Base-by-base conservation (phyloP, 2,113 vertebrate species). In the Alces alces region DNA sequence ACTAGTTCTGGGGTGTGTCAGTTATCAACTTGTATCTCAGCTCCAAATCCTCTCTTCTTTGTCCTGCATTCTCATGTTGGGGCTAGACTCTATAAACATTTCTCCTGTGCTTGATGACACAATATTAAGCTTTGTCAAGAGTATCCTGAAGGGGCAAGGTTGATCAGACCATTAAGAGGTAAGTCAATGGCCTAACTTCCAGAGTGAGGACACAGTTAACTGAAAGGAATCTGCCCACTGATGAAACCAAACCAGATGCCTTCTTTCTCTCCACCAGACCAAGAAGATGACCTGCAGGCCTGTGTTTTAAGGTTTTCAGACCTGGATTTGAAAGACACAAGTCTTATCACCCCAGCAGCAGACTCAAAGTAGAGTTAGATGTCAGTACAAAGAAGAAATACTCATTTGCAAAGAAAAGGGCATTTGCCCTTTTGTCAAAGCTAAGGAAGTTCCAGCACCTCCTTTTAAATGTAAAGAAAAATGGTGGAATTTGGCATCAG, bases 381-480 rank as follows among this genome's bases (percentile, higher is more conserved):
- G 98, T 98, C 33, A 94, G 93, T n/a, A 95, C 97, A 30, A 98
- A 99, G 76, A 99, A 99, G 97, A 98, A 98, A 97, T 99, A 99
- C 97, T 97, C 98, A 7, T 98, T 99, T 97, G 99, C 98, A 94
- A 99, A 99, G 98, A 99, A 99, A 97, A 99, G 99, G 99, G 99
- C 99, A 98, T 99, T 99, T 93, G 99, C 99, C 64, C 97, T 98
- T 55, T 99, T 99, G 99, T 99, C 97, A 98, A 99, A 54, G 99
- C 99, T 0, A 99, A 98, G 98, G 98, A 98, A 97, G 91, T 98
- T 60, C 55, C 64, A 55, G 57, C 52, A 90, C 82, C 90, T 66
- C 47, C 96, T 83, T 95, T 82, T 27, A 95, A 95, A 45, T 94
- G 89, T 88, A 97, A 96, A 43, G 47, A 58, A 19, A 61, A 61